Evolutionary conservation across 2,113 vertebrate species (phyloP), one percentile per base, ranked within the genome.

Genomic region (Percina caprodes): DNA sequence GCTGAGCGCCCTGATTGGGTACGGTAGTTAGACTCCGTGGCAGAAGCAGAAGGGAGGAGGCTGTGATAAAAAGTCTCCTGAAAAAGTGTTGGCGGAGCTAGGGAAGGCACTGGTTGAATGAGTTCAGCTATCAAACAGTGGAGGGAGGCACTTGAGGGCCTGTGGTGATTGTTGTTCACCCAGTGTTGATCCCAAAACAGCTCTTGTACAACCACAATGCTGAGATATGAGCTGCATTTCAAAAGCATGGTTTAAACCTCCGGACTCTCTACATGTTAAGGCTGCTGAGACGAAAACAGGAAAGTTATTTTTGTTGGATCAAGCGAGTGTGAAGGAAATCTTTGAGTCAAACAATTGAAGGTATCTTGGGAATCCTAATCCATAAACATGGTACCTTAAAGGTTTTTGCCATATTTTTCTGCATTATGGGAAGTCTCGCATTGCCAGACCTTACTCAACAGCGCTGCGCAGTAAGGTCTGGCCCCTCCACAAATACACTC

Each of bases 1-100:
- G 89, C 82, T 90, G 84, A 84, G 78, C n/a, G 84, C 91, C 59
- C 85, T 92, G 82, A 92, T 92, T 89, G 83, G 83, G 73, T 80
- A 71, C 69, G 84, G 87, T 86, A 86, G 81, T 88, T 88, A 80
- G 75, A 78, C 77, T 74, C 69, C 11, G 78, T 81, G 73, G 84
- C 67, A 83, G 75, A 74, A 80, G 83, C 52, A 66, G 80, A 58
- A 54, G 68, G 76, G 61, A 72, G 48, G 80, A 86, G 69, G 69
- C 58, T 18, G 30, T 45, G 74, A 71, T 82, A 77, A 80, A 84
- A 79, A 75, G 84, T 85, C 80, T 86, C 71, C 42, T 74, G 48
- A 80, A 45, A 52, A 66, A 26, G 84, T 91, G 85, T 91, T 84
- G 0, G 30, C 4, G 18, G 87, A 84, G 86, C 84, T 21, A 74